phyloP scores from a whole-genome alignment of 2,113 vertebrate genomes.

The Stegastes partitus region DNA sequence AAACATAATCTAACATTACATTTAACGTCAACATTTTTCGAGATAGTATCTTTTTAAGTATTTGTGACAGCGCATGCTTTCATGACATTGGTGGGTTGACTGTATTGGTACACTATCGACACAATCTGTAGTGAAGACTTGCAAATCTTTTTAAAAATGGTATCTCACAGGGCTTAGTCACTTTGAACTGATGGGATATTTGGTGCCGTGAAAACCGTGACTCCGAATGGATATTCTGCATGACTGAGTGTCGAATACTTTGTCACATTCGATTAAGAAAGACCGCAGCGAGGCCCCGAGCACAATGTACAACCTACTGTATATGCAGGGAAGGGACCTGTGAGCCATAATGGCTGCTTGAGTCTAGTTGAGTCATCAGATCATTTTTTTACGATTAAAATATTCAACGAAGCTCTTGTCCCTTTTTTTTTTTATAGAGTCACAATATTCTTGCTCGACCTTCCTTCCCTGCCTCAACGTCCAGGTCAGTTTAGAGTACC shows the following conservation, averaged over 20 bases:
- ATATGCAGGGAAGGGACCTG: conserved; percentile 18
- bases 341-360: conserved; percentile 7
- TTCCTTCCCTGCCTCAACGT: conserved; percentile 18
- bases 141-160: conserved; percentile 64
- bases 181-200: conserved; percentile 67
- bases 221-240: conserved; percentile 29
- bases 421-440: conserved; percentile 31
- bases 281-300: conserved; percentile 24
- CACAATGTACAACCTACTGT: conserved; percentile 17
- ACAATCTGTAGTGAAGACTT: conserved; percentile 71
- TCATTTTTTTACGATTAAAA: conserved; percentile 15
- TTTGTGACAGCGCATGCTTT: conserved; percentile 91
- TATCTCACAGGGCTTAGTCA: conserved; percentile 71
- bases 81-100: conserved; percentile 78
- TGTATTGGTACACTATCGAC: conserved; percentile 81
- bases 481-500: conserved; percentile 72
- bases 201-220: conserved; percentile 44
- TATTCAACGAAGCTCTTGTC: conserved; percentile 7
- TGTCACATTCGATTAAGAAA: conserved; percentile 24
- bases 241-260: conserved; percentile 9
- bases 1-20: conserved; percentile 87
- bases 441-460: conserved; percentile 49
- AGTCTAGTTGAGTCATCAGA: conserved; percentile 27
- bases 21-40: conserved; percentile 86
- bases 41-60: conserved; percentile 86